These are phyloP conservation scores for Schizopygopsis malacanthus DNA, from an alignment of 2,797 vertebrate species.

Conservation along the genomic window DNA sequence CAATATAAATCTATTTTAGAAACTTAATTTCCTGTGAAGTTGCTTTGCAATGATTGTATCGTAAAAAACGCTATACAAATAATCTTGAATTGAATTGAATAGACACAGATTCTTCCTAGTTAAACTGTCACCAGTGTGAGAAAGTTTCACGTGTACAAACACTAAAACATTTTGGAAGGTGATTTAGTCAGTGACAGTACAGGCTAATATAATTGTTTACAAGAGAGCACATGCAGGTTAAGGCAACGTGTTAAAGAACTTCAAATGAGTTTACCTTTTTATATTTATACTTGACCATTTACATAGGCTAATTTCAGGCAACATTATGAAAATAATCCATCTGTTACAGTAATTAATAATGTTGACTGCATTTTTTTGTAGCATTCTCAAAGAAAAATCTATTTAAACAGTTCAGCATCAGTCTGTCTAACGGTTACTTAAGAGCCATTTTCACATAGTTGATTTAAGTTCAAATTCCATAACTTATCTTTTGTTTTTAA, in stretches of 20 bases:
- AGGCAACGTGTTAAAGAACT: neutral
- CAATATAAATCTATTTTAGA: neutral
- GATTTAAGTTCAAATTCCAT: neutral
- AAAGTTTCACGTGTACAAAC: conserved; percentile 30
- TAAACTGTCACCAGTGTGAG: conserved; percentile 23
- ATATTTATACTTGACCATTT: neutral
- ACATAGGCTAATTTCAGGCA: neutral
- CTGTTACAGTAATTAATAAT: neutral
- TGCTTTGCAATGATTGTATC: too few relatives aligned
- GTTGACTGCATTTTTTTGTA: neutral
- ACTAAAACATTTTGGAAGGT: neutral
- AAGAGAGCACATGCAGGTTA: neutral
- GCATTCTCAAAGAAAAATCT: neutral
- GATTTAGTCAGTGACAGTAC: conserved; percentile 4
- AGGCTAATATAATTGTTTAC: neutral
- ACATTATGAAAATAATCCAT: neutral
- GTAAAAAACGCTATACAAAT: too few relatives aligned
- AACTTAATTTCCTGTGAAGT: too few relatives aligned
- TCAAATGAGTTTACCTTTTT: neutral
- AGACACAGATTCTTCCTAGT: conserved; percentile 14
- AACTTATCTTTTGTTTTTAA: conserved; percentile 12
- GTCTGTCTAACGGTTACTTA: neutral
- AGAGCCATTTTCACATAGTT: neutral
- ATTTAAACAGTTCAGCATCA: neutral
- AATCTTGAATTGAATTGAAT: neutral